A percentile compares a stretch with the other conserved stretches of the same genome.
These are phyloP conservation scores for Stegodyphus mimosarum DNA, from an alignment of 1,140 invertebrate genomes.

Conservation along the genomic window DNA sequence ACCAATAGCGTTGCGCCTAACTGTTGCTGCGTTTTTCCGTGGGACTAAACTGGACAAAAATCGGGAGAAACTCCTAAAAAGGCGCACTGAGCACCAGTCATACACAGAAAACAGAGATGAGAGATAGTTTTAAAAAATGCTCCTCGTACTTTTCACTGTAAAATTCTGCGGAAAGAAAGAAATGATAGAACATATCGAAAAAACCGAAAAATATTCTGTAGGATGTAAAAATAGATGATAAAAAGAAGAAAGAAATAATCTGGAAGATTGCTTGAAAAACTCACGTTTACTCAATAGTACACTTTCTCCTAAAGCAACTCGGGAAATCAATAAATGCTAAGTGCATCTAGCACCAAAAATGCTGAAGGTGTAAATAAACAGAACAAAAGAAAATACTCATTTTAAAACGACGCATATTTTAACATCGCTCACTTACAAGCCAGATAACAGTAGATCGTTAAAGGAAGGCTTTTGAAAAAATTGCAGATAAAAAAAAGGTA, in stretches of 20 bases:
- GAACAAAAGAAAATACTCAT: background rate
- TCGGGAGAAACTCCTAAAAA: constrained; percentile 1
- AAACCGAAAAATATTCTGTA: too few species aligned
- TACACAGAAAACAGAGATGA: too few species aligned
- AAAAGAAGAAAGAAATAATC: constrained; percentile 4
- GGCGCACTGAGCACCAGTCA: background rate
- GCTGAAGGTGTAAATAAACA: background rate
- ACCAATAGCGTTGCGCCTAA: constrained; percentile 48
- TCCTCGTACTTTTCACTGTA: too few species aligned
- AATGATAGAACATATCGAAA: too few species aligned
- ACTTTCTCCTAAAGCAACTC: constrained; percentile 6
- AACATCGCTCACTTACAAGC: background rate
- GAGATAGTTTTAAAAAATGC: too few species aligned
- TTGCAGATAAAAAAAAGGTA: background rate
- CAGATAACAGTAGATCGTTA: constrained; percentile 12
- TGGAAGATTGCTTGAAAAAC: background rate
- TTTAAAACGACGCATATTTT: constrained; percentile 14
- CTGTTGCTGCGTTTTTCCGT: constrained; percentile 52
- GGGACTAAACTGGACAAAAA: constrained; percentile 32
- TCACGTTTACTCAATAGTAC: constrained; percentile 28
- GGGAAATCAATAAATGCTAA: constrained; percentile 46
- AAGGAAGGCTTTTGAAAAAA: constrained; percentile 2
- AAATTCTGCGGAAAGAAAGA: too few species aligned
- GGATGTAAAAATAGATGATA: too few species aligned
- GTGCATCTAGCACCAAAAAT: constrained; percentile 22